Conservation (phyloP, 2,797 vertebrate genomes). For the Hafferia zeledoni region DNA sequence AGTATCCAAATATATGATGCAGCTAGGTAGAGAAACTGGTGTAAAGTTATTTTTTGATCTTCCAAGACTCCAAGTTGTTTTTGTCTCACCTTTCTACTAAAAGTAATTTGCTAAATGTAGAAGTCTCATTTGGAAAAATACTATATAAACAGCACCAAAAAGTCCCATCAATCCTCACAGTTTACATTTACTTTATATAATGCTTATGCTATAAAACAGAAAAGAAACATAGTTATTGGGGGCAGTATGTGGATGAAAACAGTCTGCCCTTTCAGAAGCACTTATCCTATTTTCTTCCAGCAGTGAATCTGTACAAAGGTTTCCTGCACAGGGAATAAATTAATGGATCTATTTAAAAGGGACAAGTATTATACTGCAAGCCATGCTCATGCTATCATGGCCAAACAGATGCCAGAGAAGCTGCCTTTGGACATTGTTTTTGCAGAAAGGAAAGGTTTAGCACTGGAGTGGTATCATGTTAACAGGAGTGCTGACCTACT, state of each 20-base stretch:
- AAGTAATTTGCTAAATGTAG: neutral
- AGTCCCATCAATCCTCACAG: neutral
- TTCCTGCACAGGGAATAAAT: slow-evolving; percentile 53
- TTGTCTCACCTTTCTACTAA: neutral
- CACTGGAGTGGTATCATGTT: neutral
- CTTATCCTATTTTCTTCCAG: slow-evolving; percentile 47
- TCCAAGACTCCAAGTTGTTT: neutral
- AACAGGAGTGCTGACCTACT: slow-evolving; percentile 53
- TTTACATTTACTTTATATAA: neutral
- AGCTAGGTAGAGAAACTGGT: neutral
- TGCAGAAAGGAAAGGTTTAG: slow-evolving; percentile 56
- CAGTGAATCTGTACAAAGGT: slow-evolving; percentile 41
- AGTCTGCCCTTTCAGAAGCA: neutral
- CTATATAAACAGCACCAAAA: neutral
- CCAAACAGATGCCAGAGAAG: slow-evolving; percentile 36
- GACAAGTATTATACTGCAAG: slow-evolving; percentile 17
- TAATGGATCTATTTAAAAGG: slow-evolving; percentile 56
- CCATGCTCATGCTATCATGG: slow-evolving; percentile 30
- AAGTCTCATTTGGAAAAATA: neutral
- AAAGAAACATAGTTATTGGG: neutral
- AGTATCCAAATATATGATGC: neutral
- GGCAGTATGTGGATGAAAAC: neutral
- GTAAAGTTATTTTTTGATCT: neutral
- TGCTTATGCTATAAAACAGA: neutral
- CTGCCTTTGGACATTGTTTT: slow-evolving; percentile 4